Base-by-base conservation (phyloP, 2,113 vertebrate genomes). In the Nycticebus coucang region DNA sequence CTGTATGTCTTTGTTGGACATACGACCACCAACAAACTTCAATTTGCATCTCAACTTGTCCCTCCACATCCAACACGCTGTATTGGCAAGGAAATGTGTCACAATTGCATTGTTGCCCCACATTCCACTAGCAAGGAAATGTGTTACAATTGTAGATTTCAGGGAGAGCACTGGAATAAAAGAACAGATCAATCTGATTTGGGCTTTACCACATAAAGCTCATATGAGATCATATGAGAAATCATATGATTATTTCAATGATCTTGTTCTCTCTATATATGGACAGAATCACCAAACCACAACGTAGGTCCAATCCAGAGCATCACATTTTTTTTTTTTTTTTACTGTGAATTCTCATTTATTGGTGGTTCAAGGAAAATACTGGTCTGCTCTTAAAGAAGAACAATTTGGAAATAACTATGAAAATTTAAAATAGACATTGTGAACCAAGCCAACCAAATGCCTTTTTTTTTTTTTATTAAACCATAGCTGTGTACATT, bases 381-480 rank as follows among this genome's bases (percentile, higher is more conserved):
- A 45, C 5, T 45, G 62, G n/a, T 62, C 17, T 12, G 19, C 35
- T 62, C n/a, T 81, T 59, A 86, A 87, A 86, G 30, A 53, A 45
- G 55, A 33, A 45, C 22, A 66, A 9, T 66, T 85, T 80, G 21
- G 22, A 72, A 62, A 62, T 55, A 57, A 18, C 24, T 64, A 41
- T 10, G 28, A 30, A 79, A 72, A 53, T 86, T 62, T 14, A 64
- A 87, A 72, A 92, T 82, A 7, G 59, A 74, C 24, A 45, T 72
- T 35, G 18, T 28, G 79, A 80, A 85, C 35, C 55, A 26, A 84
- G 62, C n/a, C 28, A 78, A 85, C 28, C 35, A 92, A 87, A 92
- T 59, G 7, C 28, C 24, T 35, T 91, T 86, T n/a, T n/a, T n/a
- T n/a, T n/a, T n/a, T n/a, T n/a, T n/a, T n/a, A n/a, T n/a, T n/a